phyloP scores from a whole-genome alignment of 2,888 invertebrate genomes.

The Drosophila fungiperda region DNA sequence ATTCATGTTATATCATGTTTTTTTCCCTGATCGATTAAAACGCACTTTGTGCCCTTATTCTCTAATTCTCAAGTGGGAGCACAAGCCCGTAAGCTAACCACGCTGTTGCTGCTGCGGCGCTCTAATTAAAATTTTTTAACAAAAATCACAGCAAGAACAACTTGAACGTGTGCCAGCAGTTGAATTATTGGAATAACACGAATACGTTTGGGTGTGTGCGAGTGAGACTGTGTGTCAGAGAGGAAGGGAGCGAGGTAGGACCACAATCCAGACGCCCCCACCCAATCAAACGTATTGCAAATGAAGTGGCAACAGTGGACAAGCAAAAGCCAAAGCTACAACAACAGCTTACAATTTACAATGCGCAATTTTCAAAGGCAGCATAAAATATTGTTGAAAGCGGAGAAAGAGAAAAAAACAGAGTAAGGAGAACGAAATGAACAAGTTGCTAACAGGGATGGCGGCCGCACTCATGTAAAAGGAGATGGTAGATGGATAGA shows the following conservation, averaged over 20 bases:
- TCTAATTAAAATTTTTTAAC: slow-evolving; percentile 64
- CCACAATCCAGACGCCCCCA: slow-evolving; percentile 24
- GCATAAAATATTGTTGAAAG: slow-evolving; percentile 39
- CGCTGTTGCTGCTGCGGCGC: slow-evolving; percentile 25
- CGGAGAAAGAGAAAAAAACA: slow-evolving; percentile 1
- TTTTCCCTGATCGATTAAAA: slow-evolving; percentile 66
- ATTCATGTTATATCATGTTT: slow-evolving; percentile 30
- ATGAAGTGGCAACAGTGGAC: slow-evolving; percentile 59
- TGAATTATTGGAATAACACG: slow-evolving; percentile 40
- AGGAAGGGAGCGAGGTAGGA: slow-evolving; percentile 11
- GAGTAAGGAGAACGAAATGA: slow-evolving; percentile 27
- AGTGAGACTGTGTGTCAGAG: slow-evolving; percentile 13
- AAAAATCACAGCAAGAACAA: slow-evolving; percentile 18
- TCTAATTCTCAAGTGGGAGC: slow-evolving; percentile 41
- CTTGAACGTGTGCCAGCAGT: slow-evolving; percentile 53
- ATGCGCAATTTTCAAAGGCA: slow-evolving; percentile 38
- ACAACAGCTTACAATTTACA: slow-evolving; percentile 33
- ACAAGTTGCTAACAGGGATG: slow-evolving; percentile 37
- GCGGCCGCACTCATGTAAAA: slow-evolving; percentile 26
- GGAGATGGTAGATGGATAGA: slow-evolving; percentile 11
- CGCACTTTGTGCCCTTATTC: slow-evolving; percentile 47
- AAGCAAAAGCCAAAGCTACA: slow-evolving; percentile 25
- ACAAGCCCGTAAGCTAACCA: slow-evolving; percentile 30
- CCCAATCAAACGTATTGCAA: slow-evolving; percentile 51
- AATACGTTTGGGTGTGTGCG: background rate